These are phyloP conservation scores for Norana najaformis DNA, from an alignment of 2,888 invertebrate species.

Conservation along the genomic window DNA sequence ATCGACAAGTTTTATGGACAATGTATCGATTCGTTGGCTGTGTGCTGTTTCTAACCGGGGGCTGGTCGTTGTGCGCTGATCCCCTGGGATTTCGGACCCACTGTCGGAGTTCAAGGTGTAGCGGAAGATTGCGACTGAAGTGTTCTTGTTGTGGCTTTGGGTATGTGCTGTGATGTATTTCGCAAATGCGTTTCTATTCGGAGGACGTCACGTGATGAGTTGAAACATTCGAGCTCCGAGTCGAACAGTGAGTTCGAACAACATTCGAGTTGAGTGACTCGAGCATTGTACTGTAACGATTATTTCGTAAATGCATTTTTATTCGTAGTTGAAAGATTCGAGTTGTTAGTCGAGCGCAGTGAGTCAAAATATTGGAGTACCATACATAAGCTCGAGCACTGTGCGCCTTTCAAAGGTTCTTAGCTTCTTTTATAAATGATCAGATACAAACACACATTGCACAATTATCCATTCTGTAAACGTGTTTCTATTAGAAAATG, in stretches of 20 bases:
- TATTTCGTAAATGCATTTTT: neutral
- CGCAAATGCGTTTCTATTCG: neutral
- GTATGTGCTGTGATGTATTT: slow-evolving; percentile 13
- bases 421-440: neutral
- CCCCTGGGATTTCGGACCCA: neutral
- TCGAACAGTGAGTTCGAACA: neutral
- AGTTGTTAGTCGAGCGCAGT: neutral
- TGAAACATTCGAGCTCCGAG: neutral
- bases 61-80: neutral
- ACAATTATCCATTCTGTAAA: neutral
- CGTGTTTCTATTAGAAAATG: no score
- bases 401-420: no score
- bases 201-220: neutral
- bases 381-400: no score
- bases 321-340: neutral
- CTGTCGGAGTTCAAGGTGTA: neutral
- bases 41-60: neutral
- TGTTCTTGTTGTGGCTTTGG: neutral
- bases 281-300: neutral
- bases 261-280: no score
- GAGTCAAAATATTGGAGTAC: no score
- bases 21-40: neutral
- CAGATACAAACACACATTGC: neutral
- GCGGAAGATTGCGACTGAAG: neutral
- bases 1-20: neutral